A percentile compares a stretch with the other conserved stretches of the same genome.
Conservation (phyloP, 1,140 invertebrate species). For the Aphidius gifuensis region DNA sequence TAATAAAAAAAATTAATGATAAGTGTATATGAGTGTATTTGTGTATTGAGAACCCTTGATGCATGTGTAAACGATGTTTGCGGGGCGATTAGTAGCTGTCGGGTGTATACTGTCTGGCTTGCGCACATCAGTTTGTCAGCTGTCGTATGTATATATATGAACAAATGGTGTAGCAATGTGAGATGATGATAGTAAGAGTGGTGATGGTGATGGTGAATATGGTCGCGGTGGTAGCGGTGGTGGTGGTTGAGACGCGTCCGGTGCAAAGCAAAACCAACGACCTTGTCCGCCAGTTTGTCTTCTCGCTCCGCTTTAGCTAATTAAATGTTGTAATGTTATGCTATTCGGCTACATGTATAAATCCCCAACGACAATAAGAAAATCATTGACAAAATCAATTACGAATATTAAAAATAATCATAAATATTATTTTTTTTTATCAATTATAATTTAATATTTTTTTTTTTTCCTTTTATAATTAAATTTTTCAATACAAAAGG, state of each 20-base stretch:
- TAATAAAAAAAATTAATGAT: background rate
- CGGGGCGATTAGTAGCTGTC: slow-evolving; percentile 46
- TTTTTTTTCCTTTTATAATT: no score
- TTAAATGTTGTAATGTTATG: slow-evolving; percentile 38
- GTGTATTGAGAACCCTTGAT: slow-evolving; percentile 40
- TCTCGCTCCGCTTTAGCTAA: slow-evolving; percentile 40
- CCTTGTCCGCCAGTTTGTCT: slow-evolving; percentile 45
- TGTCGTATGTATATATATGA: slow-evolving; percentile 31
- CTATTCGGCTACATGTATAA: slow-evolving; percentile 15
- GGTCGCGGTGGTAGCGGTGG: background rate
- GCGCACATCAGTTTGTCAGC: slow-evolving; percentile 48
- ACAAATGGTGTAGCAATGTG: slow-evolving; percentile 17
- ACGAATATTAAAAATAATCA: no score
- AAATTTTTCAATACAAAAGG: no score
- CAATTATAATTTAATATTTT: no score
- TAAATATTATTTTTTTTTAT: no score
- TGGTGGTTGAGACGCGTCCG: slow-evolving; percentile 19
- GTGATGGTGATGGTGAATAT: no score
- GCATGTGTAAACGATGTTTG: slow-evolving; percentile 43
- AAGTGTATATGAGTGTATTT: background rate
- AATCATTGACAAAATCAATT: no score
- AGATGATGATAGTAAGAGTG: no score
- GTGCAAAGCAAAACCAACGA: slow-evolving; percentile 26
- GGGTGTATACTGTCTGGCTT: slow-evolving; percentile 47
- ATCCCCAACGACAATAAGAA: no score